Evolutionary conservation across 2,888 invertebrate species (phyloP), one percentile per base, ranked within the genome.

Genomic region (Oasisia sp.): DNA sequence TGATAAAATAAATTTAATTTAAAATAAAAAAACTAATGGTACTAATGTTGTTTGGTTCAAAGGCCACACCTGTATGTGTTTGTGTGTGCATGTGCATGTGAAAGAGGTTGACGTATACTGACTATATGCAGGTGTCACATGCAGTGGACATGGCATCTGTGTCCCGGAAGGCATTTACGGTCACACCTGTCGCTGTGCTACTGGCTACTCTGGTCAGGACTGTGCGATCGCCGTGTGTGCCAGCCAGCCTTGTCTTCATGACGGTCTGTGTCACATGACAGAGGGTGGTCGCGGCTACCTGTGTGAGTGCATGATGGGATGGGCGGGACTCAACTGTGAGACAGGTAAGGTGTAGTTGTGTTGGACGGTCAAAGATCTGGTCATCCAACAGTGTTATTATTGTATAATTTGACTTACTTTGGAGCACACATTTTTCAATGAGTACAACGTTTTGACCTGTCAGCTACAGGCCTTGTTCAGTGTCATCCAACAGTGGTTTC

Each of bases 101-200:
- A 27, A 19, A 74, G 19, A 5, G 27, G 19, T 19, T 74, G 19
- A 19, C 3, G n/a, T 74, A 27, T 74, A n/a, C 4, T 19, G n/a
- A 74, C 74, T 74, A 7, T 91, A 0, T 32, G 19, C 91, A 92
- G 92, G 92, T 32, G 91, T 92, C 38, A 90, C 91, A 14, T 92
- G 92, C 74, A 91, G 91, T 32, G 91, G 90, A 19, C 90, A 38
- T 45, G 95, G 95, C 89, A 93, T 91, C 4, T 95, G 95, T 93
- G 89, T 94, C 27, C n/a, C 91, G 8, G 95, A 95, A 93, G 94
- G 94, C 0, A 91, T 94, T 11, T 94, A 94, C 8, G 93, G 92
- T 90, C 95, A 94, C 93, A 94, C 92, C 0, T 95, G 95, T 93
- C 9, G 91, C 32, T 95, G 95, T 94, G 91, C 91, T 56, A 92